These are phyloP conservation scores for Netta rufina DNA, from an alignment of 2,797 vertebrate species.

Conservation along the genomic window DNA sequence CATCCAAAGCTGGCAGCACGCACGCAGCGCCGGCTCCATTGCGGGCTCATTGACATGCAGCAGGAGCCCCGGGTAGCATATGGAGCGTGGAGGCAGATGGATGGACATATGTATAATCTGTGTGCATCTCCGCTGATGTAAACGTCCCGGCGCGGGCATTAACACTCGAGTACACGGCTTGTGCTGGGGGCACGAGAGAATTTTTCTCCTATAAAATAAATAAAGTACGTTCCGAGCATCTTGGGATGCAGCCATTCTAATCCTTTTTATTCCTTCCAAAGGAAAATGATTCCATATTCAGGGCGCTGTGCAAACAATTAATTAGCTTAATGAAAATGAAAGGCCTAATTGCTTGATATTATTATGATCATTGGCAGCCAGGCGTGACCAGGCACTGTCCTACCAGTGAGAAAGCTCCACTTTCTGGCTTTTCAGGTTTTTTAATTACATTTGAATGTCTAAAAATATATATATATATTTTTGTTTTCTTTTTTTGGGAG, in stretches of 20 bases:
- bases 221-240: constrained; percentile 23
- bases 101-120: constrained; percentile 53
- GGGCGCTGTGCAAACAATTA: constrained; percentile 66
- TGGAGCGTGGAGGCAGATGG: constrained; percentile 62
- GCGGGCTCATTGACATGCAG: background rate
- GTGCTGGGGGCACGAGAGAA: constrained; percentile 20
- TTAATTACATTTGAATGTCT: background rate
- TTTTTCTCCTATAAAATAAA: constrained; percentile 63
- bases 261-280: constrained; percentile 52
- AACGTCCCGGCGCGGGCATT: constrained; percentile 23
- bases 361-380: constrained; percentile 18
- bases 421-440: background rate
- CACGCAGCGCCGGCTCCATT: rapidly evolving
- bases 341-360: constrained; percentile 53
- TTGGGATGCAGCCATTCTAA: constrained; percentile 62
- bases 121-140: constrained; percentile 11
- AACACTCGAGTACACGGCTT: background rate
- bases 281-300: constrained; percentile 51
- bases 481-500: background rate
- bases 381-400: constrained; percentile 10
- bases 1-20: background rate
- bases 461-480: background rate
- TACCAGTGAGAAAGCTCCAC: background rate
- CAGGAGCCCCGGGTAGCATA: background rate
- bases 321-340: constrained; percentile 69